A percentile compares a stretch with the other conserved stretches of the same genome.
phyloP scores from a whole-genome alignment of 1,140 invertebrate genomes.

The Stratiolaelaps scimitus region DNA sequence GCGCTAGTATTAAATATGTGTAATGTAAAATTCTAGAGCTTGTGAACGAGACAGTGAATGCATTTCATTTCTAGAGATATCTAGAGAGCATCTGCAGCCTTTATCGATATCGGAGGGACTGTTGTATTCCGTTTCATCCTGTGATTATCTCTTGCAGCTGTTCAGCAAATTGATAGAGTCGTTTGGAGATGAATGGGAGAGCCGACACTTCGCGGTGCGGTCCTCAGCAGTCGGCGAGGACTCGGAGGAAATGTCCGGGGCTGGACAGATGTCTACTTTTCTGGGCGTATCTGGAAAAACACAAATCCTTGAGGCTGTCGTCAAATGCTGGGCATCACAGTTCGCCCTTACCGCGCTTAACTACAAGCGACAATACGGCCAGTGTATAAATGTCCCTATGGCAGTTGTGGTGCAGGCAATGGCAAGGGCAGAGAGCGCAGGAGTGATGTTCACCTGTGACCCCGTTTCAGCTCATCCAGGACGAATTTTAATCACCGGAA shows the following conservation, averaged over 20 bases:
- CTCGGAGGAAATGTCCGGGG: slow-evolving; percentile 56
- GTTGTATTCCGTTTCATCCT: too few species aligned
- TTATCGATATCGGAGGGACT: too few species aligned
- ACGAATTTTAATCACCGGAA: slow-evolving; percentile 57
- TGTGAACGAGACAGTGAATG: too few species aligned
- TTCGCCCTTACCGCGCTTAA: slow-evolving; percentile 57
- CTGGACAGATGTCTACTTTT: slow-evolving; percentile 64
- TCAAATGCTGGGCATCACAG: slow-evolving; percentile 63
- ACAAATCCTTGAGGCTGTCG: slow-evolving; percentile 48
- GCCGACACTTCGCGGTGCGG: slow-evolving; percentile 45
- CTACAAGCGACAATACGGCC: slow-evolving; percentile 55
- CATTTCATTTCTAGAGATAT: too few species aligned
- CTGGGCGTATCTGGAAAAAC: slow-evolving; percentile 48
- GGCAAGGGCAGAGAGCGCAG: slow-evolving; percentile 54
- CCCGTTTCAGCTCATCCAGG: slow-evolving; percentile 54
- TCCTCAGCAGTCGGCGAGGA: slow-evolving; percentile 59
- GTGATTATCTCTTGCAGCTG: not conserved
- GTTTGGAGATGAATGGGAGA: not conserved
- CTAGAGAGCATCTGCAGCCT: too few species aligned
- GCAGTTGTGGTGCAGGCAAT: slow-evolving; percentile 67
- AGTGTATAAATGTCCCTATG: slow-evolving; percentile 52
- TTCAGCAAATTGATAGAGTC: not conserved
- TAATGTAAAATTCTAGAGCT: too few species aligned
- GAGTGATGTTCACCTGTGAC: slow-evolving; percentile 65
- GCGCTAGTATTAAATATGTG: too few species aligned